Percentiles rank a stretch among this genome's conserved stretches.
Evolutionary conservation across 2,797 vertebrate species (phyloP).

Genomic region (Spea hammondii): DNA sequence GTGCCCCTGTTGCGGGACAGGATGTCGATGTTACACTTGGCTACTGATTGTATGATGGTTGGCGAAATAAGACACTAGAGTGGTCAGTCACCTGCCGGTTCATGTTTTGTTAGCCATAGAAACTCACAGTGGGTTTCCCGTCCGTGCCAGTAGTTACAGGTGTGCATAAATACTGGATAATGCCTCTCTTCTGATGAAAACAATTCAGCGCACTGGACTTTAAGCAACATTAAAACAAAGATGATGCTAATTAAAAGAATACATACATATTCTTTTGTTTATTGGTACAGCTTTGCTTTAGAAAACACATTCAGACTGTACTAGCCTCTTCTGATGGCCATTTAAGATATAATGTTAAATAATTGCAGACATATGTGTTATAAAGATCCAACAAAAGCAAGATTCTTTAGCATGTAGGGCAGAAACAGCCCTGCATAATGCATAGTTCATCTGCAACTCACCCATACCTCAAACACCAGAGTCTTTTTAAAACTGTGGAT

Average conservation of each 20-base stretch:
- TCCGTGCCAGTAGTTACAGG: conserved; percentile 47
- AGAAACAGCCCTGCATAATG: too few relatives aligned
- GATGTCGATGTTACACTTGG: conserved; percentile 23
- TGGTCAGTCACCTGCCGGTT: conserved; percentile 18
- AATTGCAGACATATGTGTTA: too few relatives aligned
- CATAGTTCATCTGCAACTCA: too few relatives aligned
- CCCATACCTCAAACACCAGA: too few relatives aligned
- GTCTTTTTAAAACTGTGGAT: too few relatives aligned
- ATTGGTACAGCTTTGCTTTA: too few relatives aligned
- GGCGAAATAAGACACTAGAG: conserved; percentile 38
- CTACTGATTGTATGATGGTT: conserved; percentile 32
- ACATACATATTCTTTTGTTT: not conserved
- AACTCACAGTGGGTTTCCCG: conserved; percentile 42
- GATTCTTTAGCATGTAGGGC: too few relatives aligned
- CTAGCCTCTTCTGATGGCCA: too few relatives aligned
- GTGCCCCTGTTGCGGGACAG: conserved; percentile 23
- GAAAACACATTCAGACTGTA: too few relatives aligned
- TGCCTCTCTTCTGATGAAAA: conserved; percentile 26
- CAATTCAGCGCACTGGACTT: conserved; percentile 30
- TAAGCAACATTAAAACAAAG: conserved; percentile 1
- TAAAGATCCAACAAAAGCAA: too few relatives aligned
- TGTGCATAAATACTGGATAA: conserved; percentile 13
- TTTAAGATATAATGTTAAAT: too few relatives aligned
- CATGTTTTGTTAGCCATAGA: conserved; percentile 36
- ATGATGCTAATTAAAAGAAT: not conserved